These are phyloP conservation scores for Esox masquinongy DNA, from an alignment of 2,797 vertebrate genomes.

Conservation along the genomic window DNA sequence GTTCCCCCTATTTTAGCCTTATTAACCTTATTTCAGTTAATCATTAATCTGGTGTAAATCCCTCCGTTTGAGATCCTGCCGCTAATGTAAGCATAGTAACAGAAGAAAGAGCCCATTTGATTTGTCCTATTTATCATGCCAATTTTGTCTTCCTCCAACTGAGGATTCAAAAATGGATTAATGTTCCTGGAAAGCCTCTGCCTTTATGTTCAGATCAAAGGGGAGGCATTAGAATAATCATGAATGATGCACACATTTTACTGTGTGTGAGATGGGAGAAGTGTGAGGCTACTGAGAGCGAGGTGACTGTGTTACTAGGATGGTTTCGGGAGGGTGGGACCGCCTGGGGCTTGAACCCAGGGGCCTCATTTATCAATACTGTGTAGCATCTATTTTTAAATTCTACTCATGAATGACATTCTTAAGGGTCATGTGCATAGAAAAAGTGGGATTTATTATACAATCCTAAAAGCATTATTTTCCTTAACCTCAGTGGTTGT, in stretches of 20 bases:
- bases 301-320: background rate
- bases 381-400: no score
- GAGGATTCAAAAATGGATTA: constrained; percentile 42
- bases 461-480: no score
- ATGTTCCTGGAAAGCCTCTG: constrained; percentile 35
- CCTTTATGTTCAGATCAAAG: constrained; percentile 44
- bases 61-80: background rate
- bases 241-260: constrained; percentile 30
- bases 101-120: background rate
- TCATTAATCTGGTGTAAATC: background rate
- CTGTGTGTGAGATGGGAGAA: background rate
- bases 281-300: background rate
- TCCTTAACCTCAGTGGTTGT: background rate
- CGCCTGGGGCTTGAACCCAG: background rate
- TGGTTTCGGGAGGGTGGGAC: background rate
- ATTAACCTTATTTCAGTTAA: background rate
- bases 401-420: no score
- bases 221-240: constrained; percentile 31
- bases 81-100: background rate
- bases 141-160: constrained; percentile 5
- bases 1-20: background rate
- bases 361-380: background rate
- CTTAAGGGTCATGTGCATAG: no score
- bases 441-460: no score
- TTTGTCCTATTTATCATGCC: background rate